phyloP scores from a whole-genome alignment of 1,140 invertebrate genomes.

The Scylla paramamosain region DNA sequence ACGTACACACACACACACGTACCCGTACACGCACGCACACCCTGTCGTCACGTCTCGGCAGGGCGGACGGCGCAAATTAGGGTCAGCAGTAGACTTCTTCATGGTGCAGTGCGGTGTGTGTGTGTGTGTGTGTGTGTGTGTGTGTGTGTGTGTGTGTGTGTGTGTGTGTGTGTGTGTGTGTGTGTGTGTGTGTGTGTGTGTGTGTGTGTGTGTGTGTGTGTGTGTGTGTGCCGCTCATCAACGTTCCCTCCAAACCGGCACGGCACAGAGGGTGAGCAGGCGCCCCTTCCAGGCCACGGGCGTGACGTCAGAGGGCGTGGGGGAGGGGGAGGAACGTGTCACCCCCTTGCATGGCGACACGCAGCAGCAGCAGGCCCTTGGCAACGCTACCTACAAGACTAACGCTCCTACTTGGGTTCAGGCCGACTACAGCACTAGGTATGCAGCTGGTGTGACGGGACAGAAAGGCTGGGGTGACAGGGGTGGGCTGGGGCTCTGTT shows the following conservation, averaged over 20 bases:
- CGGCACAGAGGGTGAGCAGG: background rate
- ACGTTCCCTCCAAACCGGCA: background rate
- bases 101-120: slow-evolving; percentile 9
- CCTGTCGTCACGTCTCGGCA: too few relatives aligned
- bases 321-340: background rate
- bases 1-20: background rate
- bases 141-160: background rate
- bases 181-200: background rate
- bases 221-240: slow-evolving; percentile 2
- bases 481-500: too few relatives aligned
- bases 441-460: background rate
- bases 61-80: background rate
- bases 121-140: background rate
- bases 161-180: background rate
- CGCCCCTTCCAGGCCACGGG: background rate
- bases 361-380: background rate
- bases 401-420: background rate
- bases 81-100: slow-evolving; percentile 7
- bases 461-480: background rate
- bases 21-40: too few relatives aligned
- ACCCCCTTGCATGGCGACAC: slow-evolving; percentile 1
- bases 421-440: background rate
- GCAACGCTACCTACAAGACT: background rate
- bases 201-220: background rate
- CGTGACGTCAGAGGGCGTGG: background rate